phyloP scores from a whole-genome alignment of 2,113 vertebrate genomes.

The Callipepla californica region DNA sequence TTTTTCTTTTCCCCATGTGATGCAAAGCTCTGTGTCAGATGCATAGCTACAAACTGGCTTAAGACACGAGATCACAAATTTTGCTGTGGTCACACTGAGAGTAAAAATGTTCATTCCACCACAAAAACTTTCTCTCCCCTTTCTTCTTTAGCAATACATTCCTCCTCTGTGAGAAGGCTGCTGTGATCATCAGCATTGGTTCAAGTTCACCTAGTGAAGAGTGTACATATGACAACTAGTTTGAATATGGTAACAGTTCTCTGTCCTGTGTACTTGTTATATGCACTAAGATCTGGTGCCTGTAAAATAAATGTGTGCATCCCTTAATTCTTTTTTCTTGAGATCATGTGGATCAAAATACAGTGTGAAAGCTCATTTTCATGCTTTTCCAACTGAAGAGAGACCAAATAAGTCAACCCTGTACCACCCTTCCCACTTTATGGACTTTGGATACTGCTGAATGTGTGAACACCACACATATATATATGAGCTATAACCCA shows the following conservation, averaged over 20 bases:
- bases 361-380: neutral
- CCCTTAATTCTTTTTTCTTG: neutral
- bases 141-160: neutral
- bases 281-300: neutral
- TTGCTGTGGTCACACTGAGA: neutral
- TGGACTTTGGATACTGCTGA: neutral
- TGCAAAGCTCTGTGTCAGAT: accelerated
- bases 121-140: neutral
- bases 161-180: neutral
- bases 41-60: neutral
- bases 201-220: neutral
- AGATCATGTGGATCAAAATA: neutral
- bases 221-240: neutral
- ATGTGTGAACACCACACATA: neutral
- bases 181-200: neutral
- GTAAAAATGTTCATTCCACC: neutral
- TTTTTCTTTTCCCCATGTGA: neutral
- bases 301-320: neutral
- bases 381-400: neutral
- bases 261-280: accelerated
- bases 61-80: neutral
- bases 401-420: neutral
- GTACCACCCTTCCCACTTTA: neutral
- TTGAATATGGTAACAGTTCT: neutral
- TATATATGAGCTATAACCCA: neutral